Evolutionary conservation across 2,888 invertebrate species (phyloP).

Genomic region (Atethmia centrago): DNA sequence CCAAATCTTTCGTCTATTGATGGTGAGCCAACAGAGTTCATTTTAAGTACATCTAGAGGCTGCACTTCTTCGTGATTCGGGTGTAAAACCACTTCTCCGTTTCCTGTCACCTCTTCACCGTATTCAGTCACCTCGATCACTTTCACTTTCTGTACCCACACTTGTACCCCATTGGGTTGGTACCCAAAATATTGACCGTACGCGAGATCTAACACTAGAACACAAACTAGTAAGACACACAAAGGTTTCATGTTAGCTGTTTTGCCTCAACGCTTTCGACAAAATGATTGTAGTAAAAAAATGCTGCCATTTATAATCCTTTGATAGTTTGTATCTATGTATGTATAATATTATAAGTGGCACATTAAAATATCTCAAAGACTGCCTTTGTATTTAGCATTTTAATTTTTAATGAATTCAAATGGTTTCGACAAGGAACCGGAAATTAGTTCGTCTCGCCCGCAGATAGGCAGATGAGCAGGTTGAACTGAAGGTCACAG

Average conservation of each 20-base stretch:
- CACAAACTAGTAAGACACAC: conserved; percentile 13
- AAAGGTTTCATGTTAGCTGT: conserved; percentile 32
- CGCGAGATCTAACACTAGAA: conserved; percentile 2
- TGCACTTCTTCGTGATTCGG: not conserved
- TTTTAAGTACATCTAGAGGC: not conserved
- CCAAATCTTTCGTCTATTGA: conserved; percentile 17
- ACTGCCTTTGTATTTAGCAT: not conserved
- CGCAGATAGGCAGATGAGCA: not conserved
- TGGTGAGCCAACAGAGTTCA: not conserved
- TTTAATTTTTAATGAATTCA: conserved; percentile 3
- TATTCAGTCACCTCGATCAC: conserved; percentile 38
- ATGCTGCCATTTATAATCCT: conserved; percentile 21
- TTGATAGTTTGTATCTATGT: not conserved
- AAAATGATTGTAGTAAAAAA: conserved; percentile 8
- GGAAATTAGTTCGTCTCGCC: not conserved
- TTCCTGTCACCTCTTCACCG: conserved; percentile 3
- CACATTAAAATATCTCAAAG: not conserved
- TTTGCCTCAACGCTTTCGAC: conserved; percentile 12
- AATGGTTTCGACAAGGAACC: not conserved
- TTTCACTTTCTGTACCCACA: conserved; percentile 42
- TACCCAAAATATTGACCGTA: conserved; percentile 27
- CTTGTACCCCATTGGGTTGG: conserved; percentile 36
- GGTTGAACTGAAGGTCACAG: conserved; percentile 4
- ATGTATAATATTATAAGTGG: not conserved
- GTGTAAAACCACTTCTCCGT: not conserved